Base-by-base conservation (phyloP, 2,888 invertebrate species). In the Ectemnius cavifrons region DNA sequence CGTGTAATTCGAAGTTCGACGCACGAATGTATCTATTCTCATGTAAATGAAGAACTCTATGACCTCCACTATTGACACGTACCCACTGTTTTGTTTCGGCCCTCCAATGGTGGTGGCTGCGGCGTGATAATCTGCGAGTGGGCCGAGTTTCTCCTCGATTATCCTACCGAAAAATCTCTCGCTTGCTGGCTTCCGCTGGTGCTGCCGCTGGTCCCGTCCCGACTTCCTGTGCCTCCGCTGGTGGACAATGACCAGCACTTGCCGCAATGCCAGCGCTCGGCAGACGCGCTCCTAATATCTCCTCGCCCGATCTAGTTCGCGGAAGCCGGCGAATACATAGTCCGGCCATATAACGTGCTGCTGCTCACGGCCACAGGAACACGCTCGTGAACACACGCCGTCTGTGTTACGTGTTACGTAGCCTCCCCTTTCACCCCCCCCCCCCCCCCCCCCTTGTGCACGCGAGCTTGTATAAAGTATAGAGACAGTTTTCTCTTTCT, bases 161-260 rank as follows among this genome's bases (percentile, higher is more conserved):
- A 88, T 87, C 85, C 83, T 81, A 82, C 82, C 84, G 82, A 87
- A 88, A 88, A 87, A 87, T 88, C 84, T 82, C 81, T 73, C 69
- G 67, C 69, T 66, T 67, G 66, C 8, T 14, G 52, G n/a, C 63
- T 63, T 23, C 59, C 52, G 59, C 67, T 65, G 65, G 58, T 56
- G 58, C 58, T 49, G 56, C 61, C 71, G 57, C 59, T 56, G 65
- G 71, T 67, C 74, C 68, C 63, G 75, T 58, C 72, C 23, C 75
- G 80, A 87, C 86, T 87, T 88, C 87, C 88, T 87, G 86, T 80
- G 81, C 73, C 52, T 52, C 79, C 79, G 77, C 78, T 71, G 81
- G 85, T 88, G 87, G 87, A 89, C 88, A 89, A 88, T 88, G 88
- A 87, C 87, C 88, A 82, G 81, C 83, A 88, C 84, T 88, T 87